Conservation (phyloP, 2,888 invertebrate genomes). For the Dicranocentrus wangi region DNA sequence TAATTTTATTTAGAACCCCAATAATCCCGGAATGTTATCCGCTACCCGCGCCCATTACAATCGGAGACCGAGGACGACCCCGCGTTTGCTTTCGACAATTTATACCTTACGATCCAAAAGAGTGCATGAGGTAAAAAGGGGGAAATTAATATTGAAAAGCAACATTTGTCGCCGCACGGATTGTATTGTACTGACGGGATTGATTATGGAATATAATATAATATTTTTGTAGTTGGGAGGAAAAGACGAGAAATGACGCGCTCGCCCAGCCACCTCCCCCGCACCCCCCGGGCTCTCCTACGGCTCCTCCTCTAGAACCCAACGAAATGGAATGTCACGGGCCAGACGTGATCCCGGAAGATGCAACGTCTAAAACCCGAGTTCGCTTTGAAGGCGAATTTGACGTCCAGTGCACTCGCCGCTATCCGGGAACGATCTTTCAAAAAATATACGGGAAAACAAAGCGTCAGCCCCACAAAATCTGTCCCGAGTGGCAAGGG, state of each 20-base stretch:
- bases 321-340: slow-evolving; percentile 39
- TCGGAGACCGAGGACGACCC: too few species aligned
- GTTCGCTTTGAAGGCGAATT: slow-evolving; percentile 42
- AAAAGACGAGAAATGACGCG: neutral
- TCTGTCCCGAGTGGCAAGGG: slow-evolving; percentile 60
- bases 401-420: slow-evolving; percentile 34
- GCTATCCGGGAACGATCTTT: slow-evolving; percentile 28
- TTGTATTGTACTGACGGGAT: too few species aligned
- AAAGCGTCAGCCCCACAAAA: slow-evolving; percentile 36
- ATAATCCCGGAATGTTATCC: too few species aligned
- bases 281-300: neutral
- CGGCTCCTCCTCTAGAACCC: neutral
- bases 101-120: too few species aligned
- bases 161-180: too few species aligned
- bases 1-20: too few species aligned
- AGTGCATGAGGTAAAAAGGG: too few species aligned
- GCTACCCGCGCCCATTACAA: too few species aligned
- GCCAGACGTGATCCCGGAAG: neutral
- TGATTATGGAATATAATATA: too few species aligned
- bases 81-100: too few species aligned
- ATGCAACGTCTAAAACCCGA: slow-evolving; percentile 5
- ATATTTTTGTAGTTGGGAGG: slow-evolving; percentile 45
- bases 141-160: too few species aligned
- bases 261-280: slow-evolving; percentile 7
- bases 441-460: neutral